Conservation (phyloP, 1,140 invertebrate genomes). For the Spodoptera frugiperda region DNA sequence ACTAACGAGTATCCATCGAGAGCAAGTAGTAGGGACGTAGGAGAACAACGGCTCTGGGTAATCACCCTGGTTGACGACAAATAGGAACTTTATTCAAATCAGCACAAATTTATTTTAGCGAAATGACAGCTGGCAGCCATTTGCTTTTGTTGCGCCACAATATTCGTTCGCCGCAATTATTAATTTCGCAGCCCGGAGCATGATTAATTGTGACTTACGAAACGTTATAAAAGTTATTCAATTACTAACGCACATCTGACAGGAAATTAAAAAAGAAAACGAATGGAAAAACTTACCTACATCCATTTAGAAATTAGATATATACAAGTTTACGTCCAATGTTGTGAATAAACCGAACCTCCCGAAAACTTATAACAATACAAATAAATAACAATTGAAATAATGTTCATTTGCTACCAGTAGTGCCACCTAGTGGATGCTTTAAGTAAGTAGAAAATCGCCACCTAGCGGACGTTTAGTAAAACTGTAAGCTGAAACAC, state of each 20-base stretch:
- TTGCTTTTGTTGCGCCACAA: conserved; percentile 48
- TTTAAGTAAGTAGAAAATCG: neutral
- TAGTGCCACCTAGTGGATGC: conserved; percentile 3
- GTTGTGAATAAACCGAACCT: no score
- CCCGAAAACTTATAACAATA: no score
- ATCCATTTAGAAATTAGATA: no score
- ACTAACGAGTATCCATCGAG: conserved; percentile 34
- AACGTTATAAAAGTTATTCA: conserved; percentile 18
- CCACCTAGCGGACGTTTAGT: neutral
- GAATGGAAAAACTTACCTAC: no score
- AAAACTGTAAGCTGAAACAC: neutral
- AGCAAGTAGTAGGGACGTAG: conserved; percentile 25
- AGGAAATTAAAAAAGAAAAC: no score
- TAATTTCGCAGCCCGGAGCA: conserved; percentile 21
- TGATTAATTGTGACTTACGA: conserved; percentile 35
- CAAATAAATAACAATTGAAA: neutral
- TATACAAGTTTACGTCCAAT: no score
- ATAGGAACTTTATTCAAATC: conserved; percentile 63
- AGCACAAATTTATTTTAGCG: conserved; percentile 55
- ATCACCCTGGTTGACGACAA: conserved; percentile 56
- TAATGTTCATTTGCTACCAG: neutral
- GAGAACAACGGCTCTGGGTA: conserved; percentile 49
- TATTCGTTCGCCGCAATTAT: conserved; percentile 37
- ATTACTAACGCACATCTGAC: neutral
- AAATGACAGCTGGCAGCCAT: conserved; percentile 54